Evolutionary conservation across 1,140 invertebrate genomes (phyloP).

Genomic region (Agrypnia vestita): DNA sequence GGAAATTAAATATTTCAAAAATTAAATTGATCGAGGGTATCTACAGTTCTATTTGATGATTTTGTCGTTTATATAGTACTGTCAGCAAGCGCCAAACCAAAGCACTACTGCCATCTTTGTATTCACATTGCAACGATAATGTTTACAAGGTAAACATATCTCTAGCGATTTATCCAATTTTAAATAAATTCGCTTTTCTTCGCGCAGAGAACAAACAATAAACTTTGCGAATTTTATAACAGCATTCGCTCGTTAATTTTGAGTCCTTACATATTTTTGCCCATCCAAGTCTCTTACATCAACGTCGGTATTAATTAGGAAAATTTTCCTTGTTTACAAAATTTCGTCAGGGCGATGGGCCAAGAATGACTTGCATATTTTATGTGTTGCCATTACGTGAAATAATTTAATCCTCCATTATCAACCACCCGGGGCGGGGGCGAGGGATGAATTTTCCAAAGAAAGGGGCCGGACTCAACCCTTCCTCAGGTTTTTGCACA

Average conservation of each 20-base stretch:
- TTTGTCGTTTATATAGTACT: too few relatives aligned
- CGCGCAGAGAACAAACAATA: too few relatives aligned
- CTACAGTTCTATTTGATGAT: too few relatives aligned
- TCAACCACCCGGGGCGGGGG: conserved; percentile 34
- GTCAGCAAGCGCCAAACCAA: too few relatives aligned
- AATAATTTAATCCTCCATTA: conserved; percentile 60
- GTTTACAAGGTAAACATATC: too few relatives aligned
- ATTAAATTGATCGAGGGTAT: too few relatives aligned
- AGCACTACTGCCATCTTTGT: too few relatives aligned
- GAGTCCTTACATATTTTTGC: not conserved
- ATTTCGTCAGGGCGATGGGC: conserved; percentile 41
- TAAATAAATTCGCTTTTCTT: too few relatives aligned
- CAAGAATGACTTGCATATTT: conserved; percentile 59
- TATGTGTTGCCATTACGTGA: conserved; percentile 57
- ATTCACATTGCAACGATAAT: too few relatives aligned
- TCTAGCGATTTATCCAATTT: too few relatives aligned
- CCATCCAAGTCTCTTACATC: conserved; percentile 38
- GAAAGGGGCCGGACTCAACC: conserved; percentile 48
- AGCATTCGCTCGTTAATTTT: not conserved
- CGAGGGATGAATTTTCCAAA: conserved; percentile 14
- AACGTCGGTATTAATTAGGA: conserved; percentile 52
- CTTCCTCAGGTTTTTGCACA: conserved; percentile 60
- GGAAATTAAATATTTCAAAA: too few relatives aligned
- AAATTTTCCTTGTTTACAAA: conserved; percentile 51
- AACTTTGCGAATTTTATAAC: not conserved